Conservation (phyloP, 2,888 invertebrate species). For the Magallana nippona region DNA sequence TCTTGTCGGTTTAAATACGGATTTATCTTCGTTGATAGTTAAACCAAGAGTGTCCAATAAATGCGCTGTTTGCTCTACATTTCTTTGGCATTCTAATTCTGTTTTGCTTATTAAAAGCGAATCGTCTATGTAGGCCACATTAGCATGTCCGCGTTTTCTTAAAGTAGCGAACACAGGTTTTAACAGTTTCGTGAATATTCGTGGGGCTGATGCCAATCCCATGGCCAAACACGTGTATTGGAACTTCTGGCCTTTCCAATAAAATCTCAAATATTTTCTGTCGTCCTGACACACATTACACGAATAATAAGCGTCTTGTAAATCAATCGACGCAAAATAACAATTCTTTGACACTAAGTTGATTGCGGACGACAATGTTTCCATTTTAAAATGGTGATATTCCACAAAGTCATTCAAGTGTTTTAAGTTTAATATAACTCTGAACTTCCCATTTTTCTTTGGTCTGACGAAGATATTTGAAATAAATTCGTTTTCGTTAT, state of each 20-base stretch:
- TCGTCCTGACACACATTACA: conserved; percentile 5
- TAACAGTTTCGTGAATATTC: conserved; percentile 53
- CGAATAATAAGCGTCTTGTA: conserved; percentile 53
- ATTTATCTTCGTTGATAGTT: conserved; percentile 50
- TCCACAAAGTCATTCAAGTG: conserved; percentile 47
- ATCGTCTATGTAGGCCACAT: conserved; percentile 49
- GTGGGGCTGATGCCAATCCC: conserved; percentile 43
- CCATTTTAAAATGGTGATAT: conserved; percentile 54
- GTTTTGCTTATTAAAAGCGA: conserved; percentile 40
- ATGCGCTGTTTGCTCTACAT: conserved; percentile 35
- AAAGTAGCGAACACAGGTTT: conserved; percentile 48
- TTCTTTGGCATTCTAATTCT: conserved; percentile 28
- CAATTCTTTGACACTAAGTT: conserved; percentile 41
- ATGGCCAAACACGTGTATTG: conserved; percentile 48
- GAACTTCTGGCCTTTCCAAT: conserved; percentile 40
- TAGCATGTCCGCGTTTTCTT: conserved; percentile 46
- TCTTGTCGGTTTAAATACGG: conserved; percentile 49
- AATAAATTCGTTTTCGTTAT: conserved; percentile 37
- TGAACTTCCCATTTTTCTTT: conserved; percentile 44
- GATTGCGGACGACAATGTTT: conserved; percentile 49
- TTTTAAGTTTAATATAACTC: conserved; percentile 51
- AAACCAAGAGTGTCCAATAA: conserved; percentile 40
- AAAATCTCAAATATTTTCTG: conserved; percentile 47
- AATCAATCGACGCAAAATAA: conserved; percentile 51
- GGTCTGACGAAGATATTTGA: conserved; percentile 46